Conservation (phyloP, 1,140 invertebrate genomes). For the Pantala flavescens region DNA sequence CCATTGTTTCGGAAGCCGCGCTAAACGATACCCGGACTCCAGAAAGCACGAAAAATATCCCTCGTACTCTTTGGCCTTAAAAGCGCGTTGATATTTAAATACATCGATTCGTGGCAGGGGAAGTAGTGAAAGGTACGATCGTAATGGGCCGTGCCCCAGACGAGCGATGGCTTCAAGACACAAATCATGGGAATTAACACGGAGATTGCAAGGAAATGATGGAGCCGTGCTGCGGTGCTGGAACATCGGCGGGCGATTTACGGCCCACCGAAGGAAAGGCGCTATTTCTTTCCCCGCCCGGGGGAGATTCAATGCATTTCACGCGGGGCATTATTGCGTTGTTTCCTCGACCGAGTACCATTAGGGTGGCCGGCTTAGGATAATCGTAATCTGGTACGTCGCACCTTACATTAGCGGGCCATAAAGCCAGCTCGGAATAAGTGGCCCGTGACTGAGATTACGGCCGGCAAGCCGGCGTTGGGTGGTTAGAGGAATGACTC, state of each 20-base stretch:
- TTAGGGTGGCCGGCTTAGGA: neutral
- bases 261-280: no score
- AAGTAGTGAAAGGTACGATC: no score
- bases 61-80: no score
- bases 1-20: no score
- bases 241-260: no score
- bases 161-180: neutral
- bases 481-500: no score
- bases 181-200: neutral
- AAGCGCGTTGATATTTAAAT: no score
- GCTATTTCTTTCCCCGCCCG: no score
- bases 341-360: neutral
- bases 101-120: no score
- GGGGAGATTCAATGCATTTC: neutral
- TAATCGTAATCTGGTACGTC: conserved; percentile 4
- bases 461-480: neutral
- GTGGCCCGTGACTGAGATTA: neutral
- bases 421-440: neutral
- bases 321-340: neutral
- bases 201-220: neutral
- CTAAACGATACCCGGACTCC: no score
- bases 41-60: no score
- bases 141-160: neutral
- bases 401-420: neutral
- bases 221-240: neutral